Base-by-base conservation (phyloP, 92 coral and sea anemone genomes). In the Epizoanthus stellaris region DNA sequence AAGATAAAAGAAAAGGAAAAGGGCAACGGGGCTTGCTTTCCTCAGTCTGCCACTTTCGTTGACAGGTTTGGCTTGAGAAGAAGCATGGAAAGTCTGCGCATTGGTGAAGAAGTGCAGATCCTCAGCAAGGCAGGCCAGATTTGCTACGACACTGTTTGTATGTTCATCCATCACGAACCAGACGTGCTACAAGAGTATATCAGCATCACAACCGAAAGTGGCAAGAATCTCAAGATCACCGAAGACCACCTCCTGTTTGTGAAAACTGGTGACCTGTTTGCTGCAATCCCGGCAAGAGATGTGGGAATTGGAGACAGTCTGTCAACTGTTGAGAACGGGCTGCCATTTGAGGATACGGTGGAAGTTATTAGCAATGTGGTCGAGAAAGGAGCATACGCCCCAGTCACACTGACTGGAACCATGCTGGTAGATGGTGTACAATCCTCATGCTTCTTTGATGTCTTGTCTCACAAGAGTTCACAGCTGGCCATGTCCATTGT, bases 401-500 rank as follows among this genome's bases (percentile, higher is more conserved):
- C 90, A 52, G 74, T 87, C 47, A 87, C 86, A 72, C 85, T 72
- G 58, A 58, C 81, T 43, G 90, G 90, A 70, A 80, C 90, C 34
- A 71, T 87, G 45, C 81, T 87, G 75, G 86, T 87, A 52, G 75
- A 87, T 57, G 82, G 70, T 52, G 86, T 87, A 52, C 86, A 87
- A 52, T 80, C 90, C 73, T 87, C 90, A 11, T 81, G 90, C 58
- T 87, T 80, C 87, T 87, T 87, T 87, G 90, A 87, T 62, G 90
- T 87, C 66, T 65, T 87, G 75, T 80, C 86, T 20, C 90, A 87
- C 62, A 71, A 67, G 43, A 73, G 74, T 69, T 81, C 87, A 42
- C 87, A 87, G 15, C 17, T 77, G 56, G 90, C 87, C 67, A 81
- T 87, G 90, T 76, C 75, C 34, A 66, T 52, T 16, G 86, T 72